Percentiles rank a stretch among this genome's conserved stretches.
Conservation (phyloP, 1,140 invertebrate genomes). For the Drosophila erecta region DNA sequence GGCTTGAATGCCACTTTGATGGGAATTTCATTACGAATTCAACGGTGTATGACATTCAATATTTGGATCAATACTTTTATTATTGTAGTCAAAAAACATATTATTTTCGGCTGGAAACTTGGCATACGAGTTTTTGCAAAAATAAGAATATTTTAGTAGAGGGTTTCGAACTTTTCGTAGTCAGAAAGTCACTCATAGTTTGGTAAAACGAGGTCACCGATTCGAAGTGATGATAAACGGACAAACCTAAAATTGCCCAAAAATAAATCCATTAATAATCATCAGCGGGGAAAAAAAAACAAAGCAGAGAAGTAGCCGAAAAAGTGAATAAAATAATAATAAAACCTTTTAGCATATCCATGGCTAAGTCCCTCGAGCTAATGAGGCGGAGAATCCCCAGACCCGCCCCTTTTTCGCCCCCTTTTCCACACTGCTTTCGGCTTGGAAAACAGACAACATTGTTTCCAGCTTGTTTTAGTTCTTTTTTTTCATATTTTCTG, state of each 20-base stretch:
- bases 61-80: too few species aligned
- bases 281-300: conserved; percentile 12
- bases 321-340: conserved; percentile 51
- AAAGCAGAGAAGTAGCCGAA: conserved; percentile 8
- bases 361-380: conserved; percentile 37
- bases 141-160: too few species aligned
- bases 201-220: not conserved
- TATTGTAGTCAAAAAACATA: too few species aligned
- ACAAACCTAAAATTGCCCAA: conserved; percentile 22
- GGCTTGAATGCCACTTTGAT: too few species aligned
- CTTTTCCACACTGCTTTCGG: conserved; percentile 4
- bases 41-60: too few species aligned
- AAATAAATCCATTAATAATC: conserved; percentile 45
- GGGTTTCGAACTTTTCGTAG: too few species aligned
- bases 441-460: conserved; percentile 44
- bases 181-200: not conserved
- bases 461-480: conserved; percentile 54
- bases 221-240: conserved; percentile 6
- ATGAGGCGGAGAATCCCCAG: conserved; percentile 40
- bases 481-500: conserved; percentile 15
- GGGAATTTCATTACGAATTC: too few species aligned
- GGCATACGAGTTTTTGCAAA: too few species aligned
- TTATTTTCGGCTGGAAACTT: too few species aligned
- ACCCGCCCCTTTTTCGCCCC: not conserved
- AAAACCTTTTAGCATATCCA: conserved; percentile 56